Percentiles rank a stretch among this genome's conserved stretches.
Evolutionary conservation across 1,140 invertebrate genomes (phyloP).

Genomic region (Lepeophtheirus salmonis): DNA sequence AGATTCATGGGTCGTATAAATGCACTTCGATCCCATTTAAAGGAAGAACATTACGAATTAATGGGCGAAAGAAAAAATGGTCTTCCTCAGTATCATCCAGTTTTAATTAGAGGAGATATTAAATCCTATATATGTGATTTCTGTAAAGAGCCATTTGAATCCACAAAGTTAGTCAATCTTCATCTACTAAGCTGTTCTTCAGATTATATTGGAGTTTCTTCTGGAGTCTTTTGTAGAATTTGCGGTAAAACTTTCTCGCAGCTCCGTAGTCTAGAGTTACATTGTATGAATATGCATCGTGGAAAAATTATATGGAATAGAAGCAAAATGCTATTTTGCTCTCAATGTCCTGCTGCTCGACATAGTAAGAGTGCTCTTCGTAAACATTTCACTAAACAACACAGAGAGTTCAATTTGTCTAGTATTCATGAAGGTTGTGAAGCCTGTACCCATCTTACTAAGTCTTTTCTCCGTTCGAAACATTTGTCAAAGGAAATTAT

Average conservation of each 20-base stretch:
- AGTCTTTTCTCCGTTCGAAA: neutral
- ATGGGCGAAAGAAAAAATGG: neutral
- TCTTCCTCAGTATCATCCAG: neutral
- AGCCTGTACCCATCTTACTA: neutral
- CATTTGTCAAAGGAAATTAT: neutral
- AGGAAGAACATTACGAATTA: neutral
- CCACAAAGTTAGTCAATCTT: neutral
- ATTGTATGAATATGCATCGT: neutral
- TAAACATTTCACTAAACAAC: neutral
- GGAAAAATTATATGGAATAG: neutral
- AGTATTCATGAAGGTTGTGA: neutral
- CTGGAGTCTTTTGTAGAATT: neutral
- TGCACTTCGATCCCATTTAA: neutral
- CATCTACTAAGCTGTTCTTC: neutral
- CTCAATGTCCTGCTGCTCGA: neutral
- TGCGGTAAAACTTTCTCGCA: conserved; percentile 14
- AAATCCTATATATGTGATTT: conserved; percentile 2
- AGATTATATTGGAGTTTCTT: neutral
- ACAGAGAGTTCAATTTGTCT: neutral
- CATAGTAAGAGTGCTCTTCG: neutral
- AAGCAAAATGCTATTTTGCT: neutral
- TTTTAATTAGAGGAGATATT: neutral
- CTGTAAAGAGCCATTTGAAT: neutral
- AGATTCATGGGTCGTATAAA: neutral
- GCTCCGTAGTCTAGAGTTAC: neutral